Evolutionary conservation across 2,888 invertebrate species (phyloP), one percentile per base, ranked within the genome.

Genomic region (Euplagia quadripunctaria): DNA sequence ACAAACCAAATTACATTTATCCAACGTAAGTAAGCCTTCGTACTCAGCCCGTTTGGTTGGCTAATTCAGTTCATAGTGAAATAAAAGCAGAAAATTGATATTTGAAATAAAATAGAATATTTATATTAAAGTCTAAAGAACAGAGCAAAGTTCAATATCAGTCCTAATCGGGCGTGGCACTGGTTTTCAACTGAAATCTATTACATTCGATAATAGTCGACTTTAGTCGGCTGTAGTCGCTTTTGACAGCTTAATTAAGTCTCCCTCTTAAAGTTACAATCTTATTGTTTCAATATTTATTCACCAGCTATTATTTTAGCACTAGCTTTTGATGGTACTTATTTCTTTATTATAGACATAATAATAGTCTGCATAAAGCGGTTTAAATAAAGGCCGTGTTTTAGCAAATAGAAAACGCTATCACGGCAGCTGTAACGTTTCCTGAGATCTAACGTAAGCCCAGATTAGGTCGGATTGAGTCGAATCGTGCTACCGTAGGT

Each of bases 401-500:
- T 86, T 86, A 88, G 84, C 83, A 87, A 89, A 90, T 89, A 87
- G 89, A 89, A 90, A 89, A 87, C 89, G 88, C 89, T 91, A 91
- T 91, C 90, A 89, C 87, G 87, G 88, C 88, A 86, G 84, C 86
- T 88, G 91, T 91, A 90, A 90, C 91, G 91, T 90, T 91, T 91
- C 88, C 87, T 88, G 88, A 90, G 93, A 93, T 92, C 92, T 92
- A 88, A 83, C 85, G 88, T 93, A 94, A 94, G 92, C 94, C 87
- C 87, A 92, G 94, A 93, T 94, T 94, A 93, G 92, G 92, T 86
- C 88, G 92, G 93, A 90, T 93, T 89, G 87, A 85, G 88, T 81
- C 83, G 86, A 86, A 85, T 86, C 88, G 86, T 86, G 86, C 86
- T 85, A 86, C 82, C 86, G 82, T 61, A 61, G 20, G 31, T 87